A percentile compares a stretch with the other conserved stretches of the same genome.
Evolutionary conservation across 1,140 invertebrate genomes (phyloP).

Genomic region (Aphelenchoides besseyi): DNA sequence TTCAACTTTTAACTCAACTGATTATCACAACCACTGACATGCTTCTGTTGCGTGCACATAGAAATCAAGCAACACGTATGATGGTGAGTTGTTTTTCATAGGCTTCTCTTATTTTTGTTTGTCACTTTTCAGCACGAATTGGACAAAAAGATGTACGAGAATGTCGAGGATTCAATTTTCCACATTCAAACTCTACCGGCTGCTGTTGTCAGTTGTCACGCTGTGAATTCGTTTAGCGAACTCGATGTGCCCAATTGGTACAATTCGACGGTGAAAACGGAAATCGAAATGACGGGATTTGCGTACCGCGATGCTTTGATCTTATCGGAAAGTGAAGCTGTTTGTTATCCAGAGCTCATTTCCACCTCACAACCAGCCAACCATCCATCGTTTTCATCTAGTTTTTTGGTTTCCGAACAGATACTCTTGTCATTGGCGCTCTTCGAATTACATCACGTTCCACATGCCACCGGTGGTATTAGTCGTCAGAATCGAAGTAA

Average conservation of each 20-base stretch:
- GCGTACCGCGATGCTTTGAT: constrained; percentile 4
- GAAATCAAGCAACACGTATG: constrained; percentile 33
- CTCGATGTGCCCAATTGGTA: constrained; percentile 23
- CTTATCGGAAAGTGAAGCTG: constrained; percentile 31
- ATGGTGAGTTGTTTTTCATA: constrained; percentile 27
- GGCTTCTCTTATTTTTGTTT: constrained; percentile 13
- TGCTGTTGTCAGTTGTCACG: constrained; percentile 30
- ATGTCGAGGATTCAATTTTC: constrained; percentile 23
- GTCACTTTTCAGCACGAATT: constrained; percentile 37
- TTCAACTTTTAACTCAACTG: constrained; percentile 36
- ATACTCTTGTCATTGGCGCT: constrained; percentile 30
- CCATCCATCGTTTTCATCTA: background rate
- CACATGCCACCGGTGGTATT: constrained; percentile 24
- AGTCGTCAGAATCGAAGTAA: constrained; percentile 13
- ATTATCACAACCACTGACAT: constrained; percentile 38
- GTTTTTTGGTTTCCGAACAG: constrained; percentile 33
- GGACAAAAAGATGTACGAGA: constrained; percentile 35
- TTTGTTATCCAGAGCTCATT: constrained; percentile 37
- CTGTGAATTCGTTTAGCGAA: constrained; percentile 37
- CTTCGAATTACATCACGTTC: constrained; percentile 28
- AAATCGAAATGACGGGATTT: background rate
- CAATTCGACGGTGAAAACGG: background rate
- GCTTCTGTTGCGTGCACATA: constrained; percentile 3
- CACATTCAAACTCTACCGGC: constrained; percentile 31
- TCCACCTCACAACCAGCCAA: constrained; percentile 6